Percentiles rank a stretch among this genome's conserved stretches.
Conservation (phyloP, 1,140 invertebrate species). For the Cyclargus thomasi region DNA sequence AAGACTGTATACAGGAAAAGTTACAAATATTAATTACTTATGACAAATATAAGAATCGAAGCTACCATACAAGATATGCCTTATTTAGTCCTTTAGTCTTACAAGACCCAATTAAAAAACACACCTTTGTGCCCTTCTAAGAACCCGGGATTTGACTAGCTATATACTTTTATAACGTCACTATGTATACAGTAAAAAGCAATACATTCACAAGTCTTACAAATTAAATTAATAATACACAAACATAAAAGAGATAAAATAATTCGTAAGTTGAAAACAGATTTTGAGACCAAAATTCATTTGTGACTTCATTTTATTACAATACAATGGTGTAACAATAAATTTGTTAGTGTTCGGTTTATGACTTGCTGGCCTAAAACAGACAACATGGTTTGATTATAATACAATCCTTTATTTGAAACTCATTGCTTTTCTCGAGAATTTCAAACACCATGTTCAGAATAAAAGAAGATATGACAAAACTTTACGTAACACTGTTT, state of each 20-base stretch:
- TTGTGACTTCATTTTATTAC: not conserved
- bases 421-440: not conserved
- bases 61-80: not conserved
- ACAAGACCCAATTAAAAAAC: not conserved
- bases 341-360: not conserved
- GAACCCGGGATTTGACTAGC: not conserved
- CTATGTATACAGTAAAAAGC: not conserved
- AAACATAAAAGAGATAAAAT: not conserved
- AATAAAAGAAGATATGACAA: not conserved
- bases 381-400: not conserved
- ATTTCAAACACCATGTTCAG: not conserved
- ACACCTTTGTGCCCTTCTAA: not conserved
- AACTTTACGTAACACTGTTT: not conserved
- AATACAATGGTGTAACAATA: not conserved
- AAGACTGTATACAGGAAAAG: too few relatives aligned
- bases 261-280: not conserved
- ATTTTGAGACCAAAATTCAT: not conserved
- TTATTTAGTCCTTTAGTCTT: conserved; percentile 3
- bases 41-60: too few relatives aligned
- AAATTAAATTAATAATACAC: not conserved
- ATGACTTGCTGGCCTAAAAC: not conserved
- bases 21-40: too few relatives aligned
- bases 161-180: not conserved
- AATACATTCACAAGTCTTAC: not conserved
- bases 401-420: not conserved